Base-by-base conservation (phyloP, 2,113 vertebrate species). In the Orycteropus afer region DNA sequence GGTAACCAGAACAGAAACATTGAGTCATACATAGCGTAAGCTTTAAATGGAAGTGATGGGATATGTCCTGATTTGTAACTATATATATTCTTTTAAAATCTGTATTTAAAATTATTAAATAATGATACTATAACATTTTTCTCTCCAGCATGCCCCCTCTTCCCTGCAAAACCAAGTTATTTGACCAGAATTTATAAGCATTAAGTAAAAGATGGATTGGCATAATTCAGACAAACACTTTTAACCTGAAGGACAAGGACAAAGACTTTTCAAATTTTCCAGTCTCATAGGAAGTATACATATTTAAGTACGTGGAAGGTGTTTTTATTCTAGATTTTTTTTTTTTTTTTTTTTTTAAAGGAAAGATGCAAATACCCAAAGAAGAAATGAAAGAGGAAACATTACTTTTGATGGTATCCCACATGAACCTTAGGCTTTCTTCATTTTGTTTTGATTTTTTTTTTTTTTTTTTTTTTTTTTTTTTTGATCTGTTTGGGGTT, bases 401-500 rank as follows among this genome's bases (percentile, higher is more conserved):
- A n/a, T n/a, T n/a, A n/a, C n/a, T n/a, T n/a, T n/a, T n/a, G n/a
- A n/a, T n/a, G n/a, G n/a, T n/a, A n/a, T n/a, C n/a, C n/a, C n/a
- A n/a, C n/a, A n/a, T n/a, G n/a, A n/a, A n/a, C n/a, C n/a, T n/a
- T n/a, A n/a, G n/a, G n/a, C n/a, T n/a, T n/a, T n/a, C n/a, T n/a
- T n/a, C n/a, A n/a, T n/a, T n/a, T n/a, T n/a, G n/a, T n/a, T n/a
- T n/a, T n/a, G n/a, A n/a, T 47, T 0, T 79, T 91, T 89, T 53
- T 65, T 23, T 25, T 85, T 91, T 86, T 77, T 47, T 0, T 79
- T 91, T 89, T 53, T 65, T 23, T 25, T 85, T 91, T 86, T 77
- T 47, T 0, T 79, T 91, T 89, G 47, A 73, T 63, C 45, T 94
- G 42, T 51, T 95, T 94, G 67, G 57, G 34, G 18, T 95, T 89